Evolutionary conservation across 2,113 vertebrate genomes (phyloP).

Genomic region (Lophura nycthemera): DNA sequence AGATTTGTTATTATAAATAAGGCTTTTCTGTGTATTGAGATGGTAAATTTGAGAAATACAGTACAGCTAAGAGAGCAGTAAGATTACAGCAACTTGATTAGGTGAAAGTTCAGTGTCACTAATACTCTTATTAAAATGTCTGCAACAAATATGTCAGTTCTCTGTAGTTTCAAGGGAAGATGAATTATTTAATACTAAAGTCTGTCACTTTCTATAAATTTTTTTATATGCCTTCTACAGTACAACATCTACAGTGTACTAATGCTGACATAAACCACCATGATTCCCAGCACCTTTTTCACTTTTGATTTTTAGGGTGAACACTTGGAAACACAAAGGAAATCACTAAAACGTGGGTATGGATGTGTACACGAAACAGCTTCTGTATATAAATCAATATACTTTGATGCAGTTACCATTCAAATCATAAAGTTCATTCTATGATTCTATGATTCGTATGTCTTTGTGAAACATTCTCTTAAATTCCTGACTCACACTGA

Average conservation of each 20-base stretch:
- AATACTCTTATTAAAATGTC: slow-evolving; percentile 1
- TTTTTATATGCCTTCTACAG: neutral
- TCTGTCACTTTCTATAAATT: neutral
- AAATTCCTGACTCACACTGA: neutral
- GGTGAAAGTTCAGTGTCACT: neutral
- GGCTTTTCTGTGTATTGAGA: neutral
- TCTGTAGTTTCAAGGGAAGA: neutral
- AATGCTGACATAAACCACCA: neutral
- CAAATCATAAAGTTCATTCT: neutral
- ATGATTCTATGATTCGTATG: no score
- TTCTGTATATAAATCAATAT: neutral
- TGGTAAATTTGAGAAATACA: neutral
- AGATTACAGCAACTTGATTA: neutral
- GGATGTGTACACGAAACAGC: neutral
- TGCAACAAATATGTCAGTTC: neutral
- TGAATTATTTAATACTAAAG: neutral
- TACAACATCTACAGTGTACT: neutral
- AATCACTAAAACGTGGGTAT: neutral
- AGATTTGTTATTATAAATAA: neutral
- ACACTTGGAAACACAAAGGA: neutral
- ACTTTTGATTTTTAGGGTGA: neutral
- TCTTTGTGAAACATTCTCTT: neutral
- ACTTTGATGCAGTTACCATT: neutral
- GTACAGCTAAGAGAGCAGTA: neutral
- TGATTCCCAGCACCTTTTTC: neutral